Evolutionary conservation across 2,888 invertebrate genomes (phyloP).

Genomic region (Ichneumoninae sp.): DNA sequence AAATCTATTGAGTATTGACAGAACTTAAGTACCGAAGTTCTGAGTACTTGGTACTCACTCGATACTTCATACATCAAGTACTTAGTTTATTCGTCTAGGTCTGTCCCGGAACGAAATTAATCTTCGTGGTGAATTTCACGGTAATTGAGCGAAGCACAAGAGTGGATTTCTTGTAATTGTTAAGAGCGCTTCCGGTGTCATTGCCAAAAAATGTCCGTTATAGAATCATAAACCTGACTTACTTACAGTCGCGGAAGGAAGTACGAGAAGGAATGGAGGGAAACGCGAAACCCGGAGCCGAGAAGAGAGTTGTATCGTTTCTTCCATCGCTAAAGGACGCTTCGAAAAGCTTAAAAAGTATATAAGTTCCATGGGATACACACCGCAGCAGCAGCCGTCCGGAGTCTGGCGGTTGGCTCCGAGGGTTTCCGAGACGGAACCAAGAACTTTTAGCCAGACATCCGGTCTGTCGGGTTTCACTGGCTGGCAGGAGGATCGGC

Average conservation of each 20-base stretch:
- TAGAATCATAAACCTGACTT: slow-evolving; percentile 47
- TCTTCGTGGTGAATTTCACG: background rate
- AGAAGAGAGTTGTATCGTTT: slow-evolving; percentile 41
- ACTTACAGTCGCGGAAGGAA: slow-evolving; percentile 50
- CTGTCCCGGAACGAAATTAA: background rate
- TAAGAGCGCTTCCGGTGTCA: background rate
- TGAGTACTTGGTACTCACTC: no score
- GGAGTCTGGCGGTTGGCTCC: slow-evolving; percentile 55
- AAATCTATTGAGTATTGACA: no score
- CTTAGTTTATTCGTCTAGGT: no score
- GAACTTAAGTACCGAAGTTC: no score
- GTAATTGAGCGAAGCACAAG: background rate
- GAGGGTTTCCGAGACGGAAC: slow-evolving; percentile 66
- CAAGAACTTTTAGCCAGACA: slow-evolving; percentile 66
- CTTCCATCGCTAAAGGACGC: slow-evolving; percentile 26
- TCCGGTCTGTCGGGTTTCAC: slow-evolving; percentile 65
- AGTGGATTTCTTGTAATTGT: background rate
- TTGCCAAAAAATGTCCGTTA: slow-evolving; percentile 37
- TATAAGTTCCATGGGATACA: slow-evolving; percentile 39
- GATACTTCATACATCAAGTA: no score
- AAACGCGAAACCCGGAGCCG: slow-evolving; percentile 40
- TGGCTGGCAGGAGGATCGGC: slow-evolving; percentile 47
- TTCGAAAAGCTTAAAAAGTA: slow-evolving; percentile 58
- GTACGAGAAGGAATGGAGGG: slow-evolving; percentile 20
- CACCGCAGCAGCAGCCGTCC: slow-evolving; percentile 26